A percentile compares a stretch with the other conserved stretches of the same genome.
These are phyloP conservation scores for Globia sparganii DNA, from an alignment of 2,888 invertebrate genomes.

Conservation along the genomic window DNA sequence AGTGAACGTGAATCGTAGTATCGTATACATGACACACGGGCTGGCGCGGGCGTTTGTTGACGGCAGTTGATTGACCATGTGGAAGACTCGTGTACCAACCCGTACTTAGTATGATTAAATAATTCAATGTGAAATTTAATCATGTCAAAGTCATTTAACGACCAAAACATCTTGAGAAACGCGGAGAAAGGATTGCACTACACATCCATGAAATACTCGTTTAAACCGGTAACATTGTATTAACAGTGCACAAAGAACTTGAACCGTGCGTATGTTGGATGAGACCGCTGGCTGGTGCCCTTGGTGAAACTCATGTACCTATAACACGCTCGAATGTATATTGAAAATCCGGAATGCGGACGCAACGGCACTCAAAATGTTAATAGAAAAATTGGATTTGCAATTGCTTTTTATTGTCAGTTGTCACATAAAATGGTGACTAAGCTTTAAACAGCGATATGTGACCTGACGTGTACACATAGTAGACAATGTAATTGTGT, in stretches of 20 bases:
- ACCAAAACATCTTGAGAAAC: constrained; percentile 26
- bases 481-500: constrained; percentile 68
- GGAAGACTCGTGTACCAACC: constrained; percentile 24
- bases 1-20: constrained; percentile 45
- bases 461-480: constrained; percentile 66
- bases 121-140: constrained; percentile 2
- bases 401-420: constrained; percentile 62
- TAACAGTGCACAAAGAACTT: constrained; percentile 31
- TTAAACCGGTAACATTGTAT: constrained; percentile 24
- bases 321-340: constrained; percentile 41
- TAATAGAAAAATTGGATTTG: constrained; percentile 69
- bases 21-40: constrained; percentile 25
- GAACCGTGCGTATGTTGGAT: constrained; percentile 18
- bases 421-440: constrained; percentile 67
- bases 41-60: constrained; percentile 28
- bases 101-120: constrained; percentile 8
- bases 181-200: constrained; percentile 25
- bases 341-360: constrained; percentile 54
- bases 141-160: neutral
- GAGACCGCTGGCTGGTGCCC: constrained; percentile 35
- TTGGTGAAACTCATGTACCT: constrained; percentile 33
- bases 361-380: constrained; percentile 58
- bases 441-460: constrained; percentile 66
- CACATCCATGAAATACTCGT: constrained; percentile 23
- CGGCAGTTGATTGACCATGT: constrained; percentile 41